Percentiles rank a stretch among this genome's conserved stretches.
phyloP scores from a whole-genome alignment of 2,888 invertebrate genomes.

The Leuctra nigra region DNA sequence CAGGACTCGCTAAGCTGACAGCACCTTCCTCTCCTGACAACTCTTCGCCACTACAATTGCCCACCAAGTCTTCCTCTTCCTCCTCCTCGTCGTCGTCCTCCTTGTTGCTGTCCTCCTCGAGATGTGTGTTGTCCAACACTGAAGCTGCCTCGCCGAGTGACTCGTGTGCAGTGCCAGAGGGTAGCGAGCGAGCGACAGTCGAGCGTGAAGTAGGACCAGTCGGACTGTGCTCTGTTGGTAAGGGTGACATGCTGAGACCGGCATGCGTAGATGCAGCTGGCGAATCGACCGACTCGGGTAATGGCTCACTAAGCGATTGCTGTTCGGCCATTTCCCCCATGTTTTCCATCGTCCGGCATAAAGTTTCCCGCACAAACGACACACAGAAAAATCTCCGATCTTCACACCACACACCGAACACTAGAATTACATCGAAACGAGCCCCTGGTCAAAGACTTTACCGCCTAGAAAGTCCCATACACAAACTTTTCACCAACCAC shows the following conservation, averaged over 20 bases:
- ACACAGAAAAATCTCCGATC: constrained; percentile 28
- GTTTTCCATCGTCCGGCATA: constrained; percentile 49
- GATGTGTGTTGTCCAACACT: constrained; percentile 7
- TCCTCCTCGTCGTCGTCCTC: constrained; percentile 37
- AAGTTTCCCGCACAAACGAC: constrained; percentile 33
- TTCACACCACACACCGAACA: constrained; percentile 30
- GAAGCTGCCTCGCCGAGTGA: constrained; percentile 43
- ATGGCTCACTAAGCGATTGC: constrained; percentile 46
- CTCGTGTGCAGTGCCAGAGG: constrained; percentile 33
- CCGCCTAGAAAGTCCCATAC: constrained; percentile 32
- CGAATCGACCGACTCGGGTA: constrained; percentile 44
- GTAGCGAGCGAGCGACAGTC: constrained; percentile 32
- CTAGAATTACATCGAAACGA: constrained; percentile 28
- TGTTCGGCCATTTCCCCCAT: constrained; percentile 54
- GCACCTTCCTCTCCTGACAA: constrained; percentile 28
- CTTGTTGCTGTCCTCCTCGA: constrained; percentile 37
- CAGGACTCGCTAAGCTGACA: constrained; percentile 28
- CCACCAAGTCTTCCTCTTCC: constrained; percentile 41
- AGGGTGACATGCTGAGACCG: constrained; percentile 31
- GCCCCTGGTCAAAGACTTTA: constrained; percentile 32
- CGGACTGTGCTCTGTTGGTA: constrained; percentile 29
- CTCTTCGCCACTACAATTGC: constrained; percentile 31
- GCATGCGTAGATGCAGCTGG: constrained; percentile 42
- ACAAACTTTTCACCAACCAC: constrained; percentile 32
- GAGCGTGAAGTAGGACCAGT: constrained; percentile 32